phyloP scores from a whole-genome alignment of 2,797 vertebrate species.

The Hybognathus amarus region DNA sequence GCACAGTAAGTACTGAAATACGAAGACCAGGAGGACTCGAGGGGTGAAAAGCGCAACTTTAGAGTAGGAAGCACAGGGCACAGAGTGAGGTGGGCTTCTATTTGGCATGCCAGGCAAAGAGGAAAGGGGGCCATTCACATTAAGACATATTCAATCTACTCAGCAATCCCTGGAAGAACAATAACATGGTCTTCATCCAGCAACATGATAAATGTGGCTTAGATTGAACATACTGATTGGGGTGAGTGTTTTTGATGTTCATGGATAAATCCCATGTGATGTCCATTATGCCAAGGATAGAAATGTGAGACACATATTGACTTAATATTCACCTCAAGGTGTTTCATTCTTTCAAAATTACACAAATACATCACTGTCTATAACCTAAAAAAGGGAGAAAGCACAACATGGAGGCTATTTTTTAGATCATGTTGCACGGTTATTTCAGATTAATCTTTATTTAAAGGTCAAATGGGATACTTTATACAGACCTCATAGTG shows the following conservation, averaged over 20 bases:
- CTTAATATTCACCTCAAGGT: constrained; percentile 9
- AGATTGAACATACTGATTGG: not conserved
- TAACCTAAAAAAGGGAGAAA: constrained; percentile 16
- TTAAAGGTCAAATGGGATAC: not conserved
- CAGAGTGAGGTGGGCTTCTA: constrained; percentile 3
- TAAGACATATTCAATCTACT: not conserved
- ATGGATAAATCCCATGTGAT: constrained; percentile 17
- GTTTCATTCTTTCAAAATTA: constrained; percentile 29
- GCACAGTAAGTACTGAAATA: not conserved
- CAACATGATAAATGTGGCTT: constrained; percentile 20
- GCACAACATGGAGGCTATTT: not conserved
- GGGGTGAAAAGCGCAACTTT: not conserved
- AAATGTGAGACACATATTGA: constrained; percentile 11
- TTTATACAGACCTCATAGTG: not conserved
- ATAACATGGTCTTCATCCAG: not conserved
- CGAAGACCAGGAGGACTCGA: not conserved
- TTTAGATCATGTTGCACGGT: not conserved
- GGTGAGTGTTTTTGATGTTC: constrained; percentile 16
- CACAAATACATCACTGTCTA: constrained; percentile 26
- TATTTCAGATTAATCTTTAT: constrained; percentile 6
- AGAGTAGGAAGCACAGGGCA: not conserved
- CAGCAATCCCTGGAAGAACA: not conserved
- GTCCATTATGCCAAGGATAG: not conserved
- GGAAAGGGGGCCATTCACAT: not conserved
- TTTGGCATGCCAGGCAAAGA: not conserved